A percentile compares a stretch with the other conserved stretches of the same genome.
Conservation (phyloP, 2,113 vertebrate genomes). For the Apaloderma vittatum region DNA sequence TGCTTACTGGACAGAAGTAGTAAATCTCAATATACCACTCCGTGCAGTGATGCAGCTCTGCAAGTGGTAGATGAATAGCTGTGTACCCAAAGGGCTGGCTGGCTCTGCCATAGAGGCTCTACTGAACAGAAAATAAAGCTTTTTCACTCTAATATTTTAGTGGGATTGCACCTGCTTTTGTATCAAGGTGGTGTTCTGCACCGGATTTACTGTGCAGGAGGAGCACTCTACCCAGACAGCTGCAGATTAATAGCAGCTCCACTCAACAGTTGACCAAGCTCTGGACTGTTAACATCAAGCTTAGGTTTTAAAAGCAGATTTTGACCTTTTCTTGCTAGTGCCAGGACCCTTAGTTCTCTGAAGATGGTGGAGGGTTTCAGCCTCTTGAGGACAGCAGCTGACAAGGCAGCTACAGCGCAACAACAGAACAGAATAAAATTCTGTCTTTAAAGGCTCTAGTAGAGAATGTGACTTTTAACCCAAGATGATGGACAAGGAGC, state of each 20-base stretch:
- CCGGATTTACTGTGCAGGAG: not conserved
- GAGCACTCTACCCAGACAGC: no score
- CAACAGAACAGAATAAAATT: not conserved
- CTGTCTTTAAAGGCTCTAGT: not conserved
- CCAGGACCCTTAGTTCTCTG: not conserved
- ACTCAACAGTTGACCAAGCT: not conserved
- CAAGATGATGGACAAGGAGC: not conserved
- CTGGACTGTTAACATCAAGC: not conserved
- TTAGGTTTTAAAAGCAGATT: not conserved
- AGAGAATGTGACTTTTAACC: not conserved
- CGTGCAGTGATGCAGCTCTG: not conserved
- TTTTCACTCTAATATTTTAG: not conserved
- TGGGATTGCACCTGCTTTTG: rapidly evolving
- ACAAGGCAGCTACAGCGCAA: not conserved
- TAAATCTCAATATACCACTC: not conserved
- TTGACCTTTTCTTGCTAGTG: not conserved
- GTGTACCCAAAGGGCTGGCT: not conserved
- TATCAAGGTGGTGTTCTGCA: not conserved
- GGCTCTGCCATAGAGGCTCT: not conserved
- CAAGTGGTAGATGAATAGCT: not conserved
- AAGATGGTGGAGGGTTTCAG: not conserved
- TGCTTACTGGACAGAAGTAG: rapidly evolving
- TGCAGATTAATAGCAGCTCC: not conserved
- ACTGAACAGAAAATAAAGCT: not conserved
- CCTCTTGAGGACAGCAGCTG: not conserved